A percentile compares a stretch with the other conserved stretches of the same genome.
Evolutionary conservation across 2,797 vertebrate genomes (phyloP).

Genomic region (Cynopterus sphinx): DNA sequence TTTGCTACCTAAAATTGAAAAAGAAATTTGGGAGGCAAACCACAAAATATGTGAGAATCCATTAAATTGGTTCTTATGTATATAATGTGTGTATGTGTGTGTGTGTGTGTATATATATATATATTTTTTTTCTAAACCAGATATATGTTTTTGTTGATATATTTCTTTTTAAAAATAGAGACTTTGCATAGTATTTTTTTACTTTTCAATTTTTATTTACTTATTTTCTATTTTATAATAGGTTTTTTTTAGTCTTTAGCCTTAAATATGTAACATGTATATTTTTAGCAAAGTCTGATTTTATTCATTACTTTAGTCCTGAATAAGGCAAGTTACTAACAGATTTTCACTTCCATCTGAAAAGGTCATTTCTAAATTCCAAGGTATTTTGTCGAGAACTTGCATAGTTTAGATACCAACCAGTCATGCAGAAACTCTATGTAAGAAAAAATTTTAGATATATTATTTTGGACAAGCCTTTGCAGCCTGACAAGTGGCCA

Average conservation of each 20-base stretch:
- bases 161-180: background rate
- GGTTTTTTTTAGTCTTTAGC: background rate
- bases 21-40: background rate
- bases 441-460: background rate
- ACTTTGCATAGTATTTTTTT: background rate
- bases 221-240: background rate
- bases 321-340: background rate
- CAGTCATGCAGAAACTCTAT: background rate
- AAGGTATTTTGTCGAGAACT: background rate
- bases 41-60: background rate
- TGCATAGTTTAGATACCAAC: background rate
- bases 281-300: background rate
- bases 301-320: background rate
- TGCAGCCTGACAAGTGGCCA: background rate
- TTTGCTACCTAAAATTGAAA: background rate
- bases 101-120: too few relatives aligned
- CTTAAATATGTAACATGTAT: background rate
- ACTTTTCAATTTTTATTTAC: background rate
- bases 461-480: background rate
- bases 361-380: background rate
- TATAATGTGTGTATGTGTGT: too few relatives aligned
- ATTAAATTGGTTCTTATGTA: background rate
- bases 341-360: background rate
- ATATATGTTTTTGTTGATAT: background rate
- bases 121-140: background rate